Base-by-base conservation (phyloP, 1,140 invertebrate species). In the Ceratoteleas bidentatus region DNA sequence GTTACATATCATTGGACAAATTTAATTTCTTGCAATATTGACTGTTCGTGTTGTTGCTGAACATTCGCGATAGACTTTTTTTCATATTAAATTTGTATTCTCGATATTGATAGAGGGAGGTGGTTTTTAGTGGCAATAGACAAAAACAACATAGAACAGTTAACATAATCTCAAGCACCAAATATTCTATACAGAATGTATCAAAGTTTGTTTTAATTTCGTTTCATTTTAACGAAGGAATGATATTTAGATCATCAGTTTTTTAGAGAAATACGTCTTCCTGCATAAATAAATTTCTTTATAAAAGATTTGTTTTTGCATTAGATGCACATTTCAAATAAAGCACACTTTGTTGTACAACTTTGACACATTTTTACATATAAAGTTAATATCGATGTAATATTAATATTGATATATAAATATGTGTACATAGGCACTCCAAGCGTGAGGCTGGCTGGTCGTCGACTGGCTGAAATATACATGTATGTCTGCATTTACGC, bases 381-480 rank as follows among this genome's bases (percentile, higher is more conserved):
- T 64, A 68, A 68, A 10, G 40, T 68, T 77, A 69, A 77, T 77
- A 77, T 69, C 58, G 74, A 85, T 83, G 78, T 69, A 85, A 74
- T 69, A 79, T 85, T 80, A 78, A 81, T 85, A 82, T 84, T 70
- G 84, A 84, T 81, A 68, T 69, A 86, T 83, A 85, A 56, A 57
- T 77, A 77, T 68, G 56, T 79, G 68, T 79, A 72, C 66, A 79
- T 79, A 86, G 84, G 83, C 85, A 89, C 88, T 90, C 89, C 85
- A 90, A 90, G 89, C 88, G 87, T 89, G 85, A 89, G 84, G 84
- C 84, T 85, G 83, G 84, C 80, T 87, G 86, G 86, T 81, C 86
- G 73, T 68, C 64, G 62, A 57, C 77, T 84, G 65, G 73, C 83
- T 87, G 82, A 87, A 88, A 86, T 86, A 68, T 85, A 87, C 85